Percentiles rank a stretch among this genome's conserved stretches.
phyloP scores from a whole-genome alignment of 2,113 vertebrate genomes.

The Hippocampus zosterae region DNA sequence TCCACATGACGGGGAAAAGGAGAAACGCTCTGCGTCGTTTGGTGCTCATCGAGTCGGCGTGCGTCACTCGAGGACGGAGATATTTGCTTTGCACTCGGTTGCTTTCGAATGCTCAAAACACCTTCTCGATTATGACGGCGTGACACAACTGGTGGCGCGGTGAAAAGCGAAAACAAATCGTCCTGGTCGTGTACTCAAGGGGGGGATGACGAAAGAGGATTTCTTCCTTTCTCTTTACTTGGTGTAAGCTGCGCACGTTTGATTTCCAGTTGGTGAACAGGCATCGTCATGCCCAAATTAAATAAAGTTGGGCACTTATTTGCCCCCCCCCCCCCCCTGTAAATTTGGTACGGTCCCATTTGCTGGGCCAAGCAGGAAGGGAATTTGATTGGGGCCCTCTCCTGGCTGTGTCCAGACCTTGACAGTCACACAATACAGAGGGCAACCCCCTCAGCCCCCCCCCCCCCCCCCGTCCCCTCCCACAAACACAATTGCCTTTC shows the following conservation, averaged over 20 bases:
- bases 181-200: too few species aligned
- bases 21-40: conserved; percentile 69
- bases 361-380: conserved; percentile 70
- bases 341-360: conserved; percentile 46
- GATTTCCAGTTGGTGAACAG: too few species aligned
- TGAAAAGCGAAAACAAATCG: too few species aligned
- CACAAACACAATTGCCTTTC: conserved; percentile 69
- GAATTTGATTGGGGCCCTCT: conserved; percentile 61
- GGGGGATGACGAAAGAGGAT: too few species aligned
- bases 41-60: conserved; percentile 15
- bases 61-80: not conserved
- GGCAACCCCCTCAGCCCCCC: conserved; percentile 50
- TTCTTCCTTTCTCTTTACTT: too few species aligned
- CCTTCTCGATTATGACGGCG: not conserved
- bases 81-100: conserved; percentile 16
- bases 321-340: too few species aligned
- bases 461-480: conserved; percentile 28
- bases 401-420: conserved; percentile 52
- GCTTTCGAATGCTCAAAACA: conserved; percentile 17
- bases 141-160: too few species aligned
- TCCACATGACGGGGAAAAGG: conserved; percentile 73
- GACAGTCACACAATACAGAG: conserved; percentile 73
- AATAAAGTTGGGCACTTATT: conserved; percentile 38
- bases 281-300: not conserved
- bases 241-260: too few species aligned